Evolutionary conservation across 2,113 vertebrate species (phyloP), one percentile per base, ranked within the genome.

Genomic region (Neotoma lepida): DNA sequence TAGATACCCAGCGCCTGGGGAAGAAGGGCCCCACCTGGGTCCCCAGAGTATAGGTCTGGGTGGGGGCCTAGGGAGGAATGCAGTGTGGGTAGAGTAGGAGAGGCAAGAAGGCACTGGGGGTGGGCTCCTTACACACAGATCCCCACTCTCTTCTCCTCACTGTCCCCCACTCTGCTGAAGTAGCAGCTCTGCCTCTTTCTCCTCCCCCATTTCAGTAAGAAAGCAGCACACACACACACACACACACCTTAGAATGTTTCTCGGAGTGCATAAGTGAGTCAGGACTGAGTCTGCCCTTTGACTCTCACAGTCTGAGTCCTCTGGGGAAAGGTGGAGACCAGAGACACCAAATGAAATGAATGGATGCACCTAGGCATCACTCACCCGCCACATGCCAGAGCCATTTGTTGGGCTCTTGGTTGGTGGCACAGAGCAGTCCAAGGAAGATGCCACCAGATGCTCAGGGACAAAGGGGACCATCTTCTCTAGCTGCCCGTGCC

Each of bases 191-290:
- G 18, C 73, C 49, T 82, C 15, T 35, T 6, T 33, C 76, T 49
- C 9, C 8, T 54, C 5, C 1, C 1, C 41, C 44, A 30, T 5
- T 1, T 20, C 13, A 5, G 28, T 56, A 66, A 70, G 46, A 64
- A 20, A 89, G 44, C 14, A 64, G 28, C 63, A 74, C 30, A 66
- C 30, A 15, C 64, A 68, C 12, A 70, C 35, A 4, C 78, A 39
- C 35, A 14, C 80, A 61, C n/a, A 8, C 1, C 14, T 84, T 26
- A 14, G 95, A 74, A 93, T 93, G 35, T 96, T 84, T 95, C 51
- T 41, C 89, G 30, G 1, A 64, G 68, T 64, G 46, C 46, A 15
- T 3, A 41, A 82, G 2, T 4, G n/a, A 73, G 28, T 1, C 76
- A 44, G 46, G 28, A 76, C 30, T 76, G 87, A n/a, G 17, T 74